Conservation (phyloP, 2,888 invertebrate genomes). For the Netelia fuscicornis region DNA sequence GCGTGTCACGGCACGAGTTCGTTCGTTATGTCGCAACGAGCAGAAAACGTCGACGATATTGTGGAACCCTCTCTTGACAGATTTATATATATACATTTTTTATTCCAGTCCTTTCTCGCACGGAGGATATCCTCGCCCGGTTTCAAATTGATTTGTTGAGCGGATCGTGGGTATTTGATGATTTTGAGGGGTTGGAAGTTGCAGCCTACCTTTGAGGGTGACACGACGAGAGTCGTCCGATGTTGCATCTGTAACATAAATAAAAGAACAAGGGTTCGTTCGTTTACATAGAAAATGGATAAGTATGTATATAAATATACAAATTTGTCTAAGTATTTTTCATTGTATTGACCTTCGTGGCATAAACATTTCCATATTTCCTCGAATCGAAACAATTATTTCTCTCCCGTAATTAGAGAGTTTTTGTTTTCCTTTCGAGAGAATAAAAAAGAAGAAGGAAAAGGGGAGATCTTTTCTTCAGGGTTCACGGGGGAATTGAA, state of each 20-base stretch:
- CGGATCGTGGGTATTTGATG: conserved; percentile 27
- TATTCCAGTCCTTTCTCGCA: neutral
- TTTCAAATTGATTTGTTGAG: conserved; percentile 50
- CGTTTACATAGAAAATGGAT: neutral
- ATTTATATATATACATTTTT: conserved; percentile 43
- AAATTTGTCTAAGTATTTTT: neutral
- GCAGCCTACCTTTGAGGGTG: conserved; percentile 64
- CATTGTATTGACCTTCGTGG: neutral
- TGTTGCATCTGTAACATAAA: conserved; percentile 66
- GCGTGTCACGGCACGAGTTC: neutral
- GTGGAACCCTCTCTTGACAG: conserved; percentile 22
- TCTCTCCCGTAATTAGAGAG: neutral
- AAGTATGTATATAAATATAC: too few species aligned
- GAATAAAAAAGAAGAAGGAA: neutral
- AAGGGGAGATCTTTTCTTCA: neutral
- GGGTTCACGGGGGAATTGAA: neutral
- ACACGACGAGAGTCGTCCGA: conserved; percentile 56
- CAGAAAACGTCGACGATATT: neutral
- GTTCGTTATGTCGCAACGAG: conserved; percentile 1
- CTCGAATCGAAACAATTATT: neutral
- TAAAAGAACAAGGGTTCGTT: neutral
- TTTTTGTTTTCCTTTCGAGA: neutral
- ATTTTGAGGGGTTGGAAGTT: conserved; percentile 5
- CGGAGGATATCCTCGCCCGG: neutral
- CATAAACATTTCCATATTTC: neutral